A percentile compares a stretch with the other conserved stretches of the same genome.
phyloP scores from a whole-genome alignment of 2,888 invertebrate species.

The Vesta saturnalis region DNA sequence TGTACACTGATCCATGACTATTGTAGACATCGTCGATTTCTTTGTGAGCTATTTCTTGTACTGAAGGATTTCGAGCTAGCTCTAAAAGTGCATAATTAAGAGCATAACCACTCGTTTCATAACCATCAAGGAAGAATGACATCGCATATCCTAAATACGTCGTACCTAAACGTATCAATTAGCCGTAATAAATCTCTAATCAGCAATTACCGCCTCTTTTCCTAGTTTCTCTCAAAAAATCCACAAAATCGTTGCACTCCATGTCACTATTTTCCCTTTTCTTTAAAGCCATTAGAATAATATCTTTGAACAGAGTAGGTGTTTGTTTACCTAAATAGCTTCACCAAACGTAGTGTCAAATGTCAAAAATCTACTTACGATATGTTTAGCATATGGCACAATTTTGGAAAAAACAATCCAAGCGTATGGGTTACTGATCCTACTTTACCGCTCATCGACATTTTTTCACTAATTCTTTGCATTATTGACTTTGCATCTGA shows the following conservation, averaged over 20 bases:
- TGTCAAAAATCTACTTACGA: slow-evolving; percentile 25
- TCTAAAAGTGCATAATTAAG: slow-evolving; percentile 58
- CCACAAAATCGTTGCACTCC: slow-evolving; percentile 59
- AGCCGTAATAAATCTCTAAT: neutral
- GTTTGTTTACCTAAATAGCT: slow-evolving; percentile 32
- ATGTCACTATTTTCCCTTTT: slow-evolving; percentile 57
- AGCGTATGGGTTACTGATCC: slow-evolving; percentile 32
- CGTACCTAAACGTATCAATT: no score
- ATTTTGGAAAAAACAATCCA: slow-evolving; percentile 43
- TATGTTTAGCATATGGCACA: slow-evolving; percentile 43
- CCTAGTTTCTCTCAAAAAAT: slow-evolving; percentile 56
- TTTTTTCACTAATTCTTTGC: slow-evolving; percentile 41
- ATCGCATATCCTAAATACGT: slow-evolving; percentile 55
- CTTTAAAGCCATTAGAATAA: slow-evolving; percentile 54
- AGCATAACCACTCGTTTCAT: slow-evolving; percentile 62
- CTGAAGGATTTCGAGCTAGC: slow-evolving; percentile 58
- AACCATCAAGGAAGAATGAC: slow-evolving; percentile 63
- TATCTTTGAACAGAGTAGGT: slow-evolving; percentile 52
- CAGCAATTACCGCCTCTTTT: slow-evolving; percentile 25
- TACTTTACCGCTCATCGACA: neutral
- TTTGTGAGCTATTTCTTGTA: slow-evolving; percentile 59
- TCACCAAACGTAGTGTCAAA: neutral
- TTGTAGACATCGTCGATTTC: slow-evolving; percentile 56
- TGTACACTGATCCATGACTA: slow-evolving; percentile 53
- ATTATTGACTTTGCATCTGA: slow-evolving; percentile 53